phyloP scores from a whole-genome alignment of 2,113 vertebrate genomes.

The Cynopterus brachyotis region DNA sequence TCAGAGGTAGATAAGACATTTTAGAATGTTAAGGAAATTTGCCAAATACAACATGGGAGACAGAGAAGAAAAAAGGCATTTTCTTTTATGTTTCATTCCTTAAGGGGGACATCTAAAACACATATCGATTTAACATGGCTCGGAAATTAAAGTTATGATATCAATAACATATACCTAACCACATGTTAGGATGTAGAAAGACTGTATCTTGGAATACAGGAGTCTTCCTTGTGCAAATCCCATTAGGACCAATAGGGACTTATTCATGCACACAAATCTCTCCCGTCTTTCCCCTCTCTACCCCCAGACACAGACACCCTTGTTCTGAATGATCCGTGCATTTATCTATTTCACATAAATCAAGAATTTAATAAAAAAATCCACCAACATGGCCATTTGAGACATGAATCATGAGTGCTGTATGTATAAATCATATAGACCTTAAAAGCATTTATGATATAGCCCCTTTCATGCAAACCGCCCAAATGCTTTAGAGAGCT shows the following conservation, averaged over 20 bases:
- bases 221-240: slow-evolving; percentile 75
- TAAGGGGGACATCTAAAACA: slow-evolving; percentile 48
- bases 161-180: slow-evolving; percentile 73
- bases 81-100: slow-evolving; percentile 59
- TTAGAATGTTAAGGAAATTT: slow-evolving; percentile 50
- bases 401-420: slow-evolving; percentile 71
- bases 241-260: slow-evolving; percentile 74
- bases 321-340: slow-evolving; percentile 75
- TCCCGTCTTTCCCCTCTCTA: not conserved
- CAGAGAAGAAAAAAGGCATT: not conserved
- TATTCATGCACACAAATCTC: slow-evolving; percentile 71
- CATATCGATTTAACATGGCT: slow-evolving; percentile 65
- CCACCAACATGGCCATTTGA: slow-evolving; percentile 61
- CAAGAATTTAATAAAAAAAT: slow-evolving; percentile 77
- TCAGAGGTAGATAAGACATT: slow-evolving; percentile 53
- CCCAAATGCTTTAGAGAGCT: slow-evolving; percentile 55
- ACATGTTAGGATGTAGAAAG: slow-evolving; percentile 69
- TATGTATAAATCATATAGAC: slow-evolving; percentile 70
- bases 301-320: slow-evolving; percentile 74
- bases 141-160: slow-evolving; percentile 73
- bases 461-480: slow-evolving; percentile 65
- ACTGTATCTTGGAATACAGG: slow-evolving; percentile 60
- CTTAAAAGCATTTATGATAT: slow-evolving; percentile 70
- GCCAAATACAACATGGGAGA: slow-evolving; percentile 43
- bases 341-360: slow-evolving; percentile 82